Evolutionary conservation across 2,888 invertebrate genomes (phyloP).

Genomic region (Tachina lurida): DNA sequence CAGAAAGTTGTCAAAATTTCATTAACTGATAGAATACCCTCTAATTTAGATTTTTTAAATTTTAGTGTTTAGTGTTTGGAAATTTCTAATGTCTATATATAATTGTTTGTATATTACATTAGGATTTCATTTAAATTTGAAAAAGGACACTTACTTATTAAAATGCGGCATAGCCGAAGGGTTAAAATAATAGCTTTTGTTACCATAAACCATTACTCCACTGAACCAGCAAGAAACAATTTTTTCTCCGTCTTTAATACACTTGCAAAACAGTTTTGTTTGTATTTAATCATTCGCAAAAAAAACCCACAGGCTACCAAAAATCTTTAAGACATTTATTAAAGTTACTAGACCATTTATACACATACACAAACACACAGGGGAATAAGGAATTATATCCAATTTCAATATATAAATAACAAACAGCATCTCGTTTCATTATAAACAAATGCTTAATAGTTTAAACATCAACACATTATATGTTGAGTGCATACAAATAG

Average conservation of each 20-base stretch:
- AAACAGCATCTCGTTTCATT: conserved; percentile 6
- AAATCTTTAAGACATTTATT: too few species aligned
- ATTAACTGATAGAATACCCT: too few species aligned
- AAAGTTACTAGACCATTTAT: too few species aligned
- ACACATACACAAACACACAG: neutral
- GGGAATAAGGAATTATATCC: neutral
- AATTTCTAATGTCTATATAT: too few species aligned
- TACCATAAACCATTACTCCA: conserved; percentile 26
- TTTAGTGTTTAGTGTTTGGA: too few species aligned
- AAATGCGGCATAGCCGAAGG: conserved; percentile 37
- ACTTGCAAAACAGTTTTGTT: too few species aligned
- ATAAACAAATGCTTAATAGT: conserved; percentile 12
- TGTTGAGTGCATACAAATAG: conserved; percentile 43
- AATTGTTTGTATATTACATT: too few species aligned
- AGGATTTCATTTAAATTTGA: too few species aligned
- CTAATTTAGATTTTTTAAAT: too few species aligned
- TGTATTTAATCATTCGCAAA: too few species aligned
- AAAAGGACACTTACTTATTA: neutral
- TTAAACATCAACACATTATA: conserved; percentile 48
- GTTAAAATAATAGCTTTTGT: neutral
- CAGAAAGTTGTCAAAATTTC: too few species aligned
- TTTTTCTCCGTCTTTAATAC: neutral
- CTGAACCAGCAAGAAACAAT: neutral
- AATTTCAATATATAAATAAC: conserved; percentile 19
- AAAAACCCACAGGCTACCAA: too few species aligned